Conservation (phyloP, 2,888 invertebrate genomes). For the Xestia sexstrigata region DNA sequence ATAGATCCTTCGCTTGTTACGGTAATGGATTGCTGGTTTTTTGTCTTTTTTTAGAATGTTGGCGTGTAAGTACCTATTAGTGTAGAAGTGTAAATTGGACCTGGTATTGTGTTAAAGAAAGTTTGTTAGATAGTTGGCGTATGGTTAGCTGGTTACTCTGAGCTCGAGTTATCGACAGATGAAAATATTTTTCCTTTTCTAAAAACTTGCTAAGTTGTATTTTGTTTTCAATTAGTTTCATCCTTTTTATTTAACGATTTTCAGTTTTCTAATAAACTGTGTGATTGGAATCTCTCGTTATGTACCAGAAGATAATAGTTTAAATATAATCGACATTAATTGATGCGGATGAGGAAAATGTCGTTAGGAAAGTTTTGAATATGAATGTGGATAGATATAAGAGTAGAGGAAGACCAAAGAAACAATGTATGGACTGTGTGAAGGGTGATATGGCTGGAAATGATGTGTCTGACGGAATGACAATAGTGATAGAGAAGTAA, state of each 20-base stretch:
- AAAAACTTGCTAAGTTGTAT: not conserved
- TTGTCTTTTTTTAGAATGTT: constrained; percentile 5
- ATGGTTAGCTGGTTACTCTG: too few species aligned
- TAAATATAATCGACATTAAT: not conserved
- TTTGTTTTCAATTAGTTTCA: too few species aligned
- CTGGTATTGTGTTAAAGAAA: constrained; percentile 25
- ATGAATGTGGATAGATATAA: too few species aligned
- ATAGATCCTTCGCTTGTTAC: constrained; percentile 4
- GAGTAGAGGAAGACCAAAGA: too few species aligned
- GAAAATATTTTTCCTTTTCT: not conserved
- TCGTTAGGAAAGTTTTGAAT: not conserved
- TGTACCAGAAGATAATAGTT: not conserved
- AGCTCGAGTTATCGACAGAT: not conserved
- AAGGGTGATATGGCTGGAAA: too few species aligned
- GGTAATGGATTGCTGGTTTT: not conserved
- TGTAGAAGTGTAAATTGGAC: constrained; percentile 6
- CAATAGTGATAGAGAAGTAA: too few species aligned
- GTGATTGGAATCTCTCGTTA: too few species aligned
- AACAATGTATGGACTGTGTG: too few species aligned
- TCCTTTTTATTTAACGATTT: too few species aligned
- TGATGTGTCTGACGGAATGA: too few species aligned
- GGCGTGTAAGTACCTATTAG: not conserved
- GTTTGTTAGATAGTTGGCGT: not conserved
- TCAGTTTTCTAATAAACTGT: too few species aligned
- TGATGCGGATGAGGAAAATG: not conserved